Percentiles rank a stretch among this genome's conserved stretches.
Evolutionary conservation across 2,113 vertebrate genomes (phyloP).

Genomic region (Oryctolagus cuniculus): DNA sequence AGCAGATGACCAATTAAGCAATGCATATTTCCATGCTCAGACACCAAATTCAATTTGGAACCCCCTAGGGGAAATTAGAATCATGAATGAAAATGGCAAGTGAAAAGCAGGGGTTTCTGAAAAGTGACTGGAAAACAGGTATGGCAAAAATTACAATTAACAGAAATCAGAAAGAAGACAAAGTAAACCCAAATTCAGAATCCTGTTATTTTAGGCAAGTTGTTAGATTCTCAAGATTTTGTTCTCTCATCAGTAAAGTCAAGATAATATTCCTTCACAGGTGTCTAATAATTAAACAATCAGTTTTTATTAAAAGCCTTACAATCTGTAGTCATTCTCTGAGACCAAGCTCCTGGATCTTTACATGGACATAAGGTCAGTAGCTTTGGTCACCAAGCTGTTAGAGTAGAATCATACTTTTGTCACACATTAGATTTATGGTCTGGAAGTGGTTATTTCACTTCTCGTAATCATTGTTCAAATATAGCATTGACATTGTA

Average conservation of each 20-base stretch:
- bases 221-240: not conserved
- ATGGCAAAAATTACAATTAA: not conserved
- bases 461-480: not conserved
- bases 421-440: rapidly evolving
- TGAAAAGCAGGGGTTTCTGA: slow-evolving; percentile 14
- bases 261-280: not conserved
- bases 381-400: not conserved
- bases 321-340: not conserved
- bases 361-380: too few relatives aligned
- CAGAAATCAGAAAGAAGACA: not conserved
- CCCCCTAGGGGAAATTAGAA: not conserved
- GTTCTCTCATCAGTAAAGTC: not conserved
- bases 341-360: not conserved
- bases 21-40: not conserved
- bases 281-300: slow-evolving; percentile 29
- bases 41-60: slow-evolving; percentile 16
- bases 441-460: rapidly evolving
- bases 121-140: not conserved
- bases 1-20: not conserved
- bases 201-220: slow-evolving; percentile 6
- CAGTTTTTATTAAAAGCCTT: not conserved
- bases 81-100: slow-evolving; percentile 27
- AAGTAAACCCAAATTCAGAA: slow-evolving; percentile 13
- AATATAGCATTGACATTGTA: not conserved
- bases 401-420: not conserved